Percentiles rank a stretch among this genome's conserved stretches.
phyloP scores from a whole-genome alignment of 1,140 invertebrate genomes.

The Portunus trituberculatus region DNA sequence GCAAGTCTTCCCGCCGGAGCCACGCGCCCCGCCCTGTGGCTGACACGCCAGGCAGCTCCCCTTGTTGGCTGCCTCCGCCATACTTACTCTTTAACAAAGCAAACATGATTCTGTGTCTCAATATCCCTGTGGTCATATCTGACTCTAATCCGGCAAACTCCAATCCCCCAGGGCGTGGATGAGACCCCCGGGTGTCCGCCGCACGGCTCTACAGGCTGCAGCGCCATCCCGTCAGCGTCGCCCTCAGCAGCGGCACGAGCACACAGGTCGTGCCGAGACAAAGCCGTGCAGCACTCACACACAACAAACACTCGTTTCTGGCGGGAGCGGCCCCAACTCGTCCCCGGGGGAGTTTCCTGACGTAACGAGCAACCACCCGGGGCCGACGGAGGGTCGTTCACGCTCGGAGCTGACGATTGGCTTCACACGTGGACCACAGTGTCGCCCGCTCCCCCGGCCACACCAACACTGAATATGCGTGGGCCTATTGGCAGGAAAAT shows the following conservation, averaged over 20 bases:
- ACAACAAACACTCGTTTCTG: neutral
- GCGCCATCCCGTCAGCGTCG: neutral
- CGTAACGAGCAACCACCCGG: neutral
- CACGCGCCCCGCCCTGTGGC: neutral
- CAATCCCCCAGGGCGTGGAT: neutral
- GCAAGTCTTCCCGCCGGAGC: neutral
- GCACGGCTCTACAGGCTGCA: neutral
- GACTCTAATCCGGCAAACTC: neutral
- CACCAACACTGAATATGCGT: conserved; percentile 22
- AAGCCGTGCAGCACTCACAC: neutral
- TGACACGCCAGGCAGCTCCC: neutral
- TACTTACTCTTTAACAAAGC: neutral
- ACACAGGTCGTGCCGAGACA: neutral
- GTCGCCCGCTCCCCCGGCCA: conserved; percentile 2
- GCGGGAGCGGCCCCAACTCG: neutral
- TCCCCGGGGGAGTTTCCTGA: neutral
- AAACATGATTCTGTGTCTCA: neutral
- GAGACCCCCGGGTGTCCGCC: neutral
- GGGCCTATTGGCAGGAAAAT: conserved; percentile 58
- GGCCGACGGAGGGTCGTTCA: neutral
- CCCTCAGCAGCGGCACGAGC: neutral
- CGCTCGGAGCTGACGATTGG: neutral
- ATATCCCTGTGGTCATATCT: neutral
- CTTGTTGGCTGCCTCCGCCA: neutral
- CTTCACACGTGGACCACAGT: conserved; percentile 27